phyloP scores from a whole-genome alignment of 2,797 vertebrate species.

The Gymnoscopelus microlampas region DNA sequence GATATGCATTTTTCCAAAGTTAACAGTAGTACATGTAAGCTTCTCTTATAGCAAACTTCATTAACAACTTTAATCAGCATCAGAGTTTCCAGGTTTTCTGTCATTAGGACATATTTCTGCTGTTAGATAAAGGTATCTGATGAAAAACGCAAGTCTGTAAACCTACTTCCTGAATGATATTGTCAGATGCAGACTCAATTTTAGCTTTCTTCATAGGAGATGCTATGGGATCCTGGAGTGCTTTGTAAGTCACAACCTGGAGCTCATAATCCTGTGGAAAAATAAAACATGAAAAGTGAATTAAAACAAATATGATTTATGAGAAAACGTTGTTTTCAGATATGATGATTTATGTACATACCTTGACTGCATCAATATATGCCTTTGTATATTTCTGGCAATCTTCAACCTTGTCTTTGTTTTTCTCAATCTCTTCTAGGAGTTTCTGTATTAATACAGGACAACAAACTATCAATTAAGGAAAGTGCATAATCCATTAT shows the following conservation, averaged over 20 bases:
- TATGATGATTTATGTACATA: slow-evolving; percentile 36
- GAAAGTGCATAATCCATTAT: too few species aligned
- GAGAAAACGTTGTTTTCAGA: too few species aligned
- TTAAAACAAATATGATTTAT: too few species aligned
- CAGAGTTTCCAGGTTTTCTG: not conserved
- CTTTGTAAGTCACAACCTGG: slow-evolving; percentile 93
- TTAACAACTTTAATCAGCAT: not conserved
- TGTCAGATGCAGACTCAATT: slow-evolving; percentile 89
- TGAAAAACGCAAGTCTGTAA: not conserved
- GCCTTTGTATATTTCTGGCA: slow-evolving; percentile 91
- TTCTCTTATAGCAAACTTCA: not conserved
- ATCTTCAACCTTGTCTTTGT: slow-evolving; percentile 88
- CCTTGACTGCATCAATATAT: slow-evolving; percentile 95
- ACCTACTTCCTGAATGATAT: slow-evolving; percentile 92
- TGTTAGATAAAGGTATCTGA: not conserved
- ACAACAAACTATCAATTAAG: not conserved
- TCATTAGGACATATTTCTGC: too few species aligned
- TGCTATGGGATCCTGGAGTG: slow-evolving; percentile 87
- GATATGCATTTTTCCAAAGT: not conserved
- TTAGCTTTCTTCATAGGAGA: slow-evolving; percentile 94
- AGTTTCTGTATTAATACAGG: slow-evolving; percentile 81
- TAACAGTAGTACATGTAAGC: not conserved
- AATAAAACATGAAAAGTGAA: not conserved
- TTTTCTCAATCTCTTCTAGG: slow-evolving; percentile 88
- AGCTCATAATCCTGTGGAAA: slow-evolving; percentile 90